Base-by-base conservation (phyloP, 2,113 vertebrate genomes). In the Ornithorhynchus anatinus region DNA sequence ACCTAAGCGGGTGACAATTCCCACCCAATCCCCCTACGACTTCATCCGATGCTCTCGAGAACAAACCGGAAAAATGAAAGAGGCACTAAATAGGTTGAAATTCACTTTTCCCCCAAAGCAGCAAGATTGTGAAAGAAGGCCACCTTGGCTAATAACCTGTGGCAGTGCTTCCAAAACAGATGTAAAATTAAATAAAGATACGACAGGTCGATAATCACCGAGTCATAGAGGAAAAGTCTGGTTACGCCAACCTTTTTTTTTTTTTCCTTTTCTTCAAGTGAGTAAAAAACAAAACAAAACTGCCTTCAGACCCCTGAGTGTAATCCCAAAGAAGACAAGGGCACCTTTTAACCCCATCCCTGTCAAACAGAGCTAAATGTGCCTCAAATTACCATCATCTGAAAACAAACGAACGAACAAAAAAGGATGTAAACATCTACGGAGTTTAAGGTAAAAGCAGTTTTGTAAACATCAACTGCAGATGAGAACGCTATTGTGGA, bases 291-390 rank as follows among this genome's bases (percentile, higher is more conserved):
- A 78, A 77, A 75, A 81, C 70, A 75, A 90, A 93, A 94, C 92
- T 94, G 91, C 90, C 91, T 94, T 93, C 89, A 88, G 90, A 93
- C 90, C 94, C 94, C 94, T 95, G 94, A 95, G 94, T 93, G 92
- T 93, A 93, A 93, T 92, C 93, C 92, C 93, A 85, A 94, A 94
- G 87, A 94, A 84, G 88, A 92, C 80, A 33, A 85, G 31, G 35
- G 72, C 12, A 86, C 88, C 89, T 92, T n/a, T 92, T 86, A 90
- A 75, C 92, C 87, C 85, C 77, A 77, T 81, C 91, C 59, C 82
- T 69, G 37, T 17, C 68, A 84, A 86, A 82, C 89, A 88, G 59
- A 91, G 92, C 84, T 86, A 92, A 88, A 80, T 89, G 91, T 60
- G 89, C 87, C 74, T 90, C 82, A 86, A 85, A 86, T 91, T 81